Percentiles rank a stretch among this genome's conserved stretches.
Conservation (phyloP, 2,113 vertebrate species). For the Nannospalax galili region DNA sequence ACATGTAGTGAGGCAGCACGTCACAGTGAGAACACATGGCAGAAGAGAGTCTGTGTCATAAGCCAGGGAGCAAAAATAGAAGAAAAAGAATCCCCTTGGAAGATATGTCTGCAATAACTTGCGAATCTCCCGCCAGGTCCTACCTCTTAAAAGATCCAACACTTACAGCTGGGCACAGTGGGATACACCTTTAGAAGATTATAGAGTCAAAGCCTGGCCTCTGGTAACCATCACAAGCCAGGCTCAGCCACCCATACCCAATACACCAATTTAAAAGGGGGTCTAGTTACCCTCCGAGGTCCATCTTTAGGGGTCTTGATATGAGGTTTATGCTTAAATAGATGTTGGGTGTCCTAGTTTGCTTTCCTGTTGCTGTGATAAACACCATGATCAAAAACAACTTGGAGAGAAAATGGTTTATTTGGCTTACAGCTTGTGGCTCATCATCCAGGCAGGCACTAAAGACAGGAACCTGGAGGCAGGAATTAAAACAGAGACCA, state of each 20-base stretch:
- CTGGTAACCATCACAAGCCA: neutral
- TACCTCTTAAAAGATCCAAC: neutral
- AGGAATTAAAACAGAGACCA: too few species aligned
- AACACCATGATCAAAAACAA: too few species aligned
- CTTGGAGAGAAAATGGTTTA: too few species aligned
- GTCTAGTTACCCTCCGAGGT: neutral
- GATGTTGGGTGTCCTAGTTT: too few species aligned
- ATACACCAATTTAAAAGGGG: neutral
- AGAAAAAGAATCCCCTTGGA: neutral
- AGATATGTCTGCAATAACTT: neutral
- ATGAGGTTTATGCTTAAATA: neutral
- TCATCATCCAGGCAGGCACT: too few species aligned
- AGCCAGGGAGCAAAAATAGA: neutral
- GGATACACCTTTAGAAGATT: neutral
- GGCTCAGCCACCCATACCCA: neutral
- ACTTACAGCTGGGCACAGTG: too few species aligned
- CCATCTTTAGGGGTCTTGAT: neutral
- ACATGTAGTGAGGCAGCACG: neutral
- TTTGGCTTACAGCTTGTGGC: too few species aligned
- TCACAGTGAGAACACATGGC: too few species aligned
- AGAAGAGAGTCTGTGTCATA: neutral
- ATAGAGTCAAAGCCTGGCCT: neutral
- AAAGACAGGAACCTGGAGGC: too few species aligned
- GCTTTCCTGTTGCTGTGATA: too few species aligned
- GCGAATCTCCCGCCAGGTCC: neutral